Base-by-base conservation (phyloP, 2,113 vertebrate genomes). In the Carassius gibelio region DNA sequence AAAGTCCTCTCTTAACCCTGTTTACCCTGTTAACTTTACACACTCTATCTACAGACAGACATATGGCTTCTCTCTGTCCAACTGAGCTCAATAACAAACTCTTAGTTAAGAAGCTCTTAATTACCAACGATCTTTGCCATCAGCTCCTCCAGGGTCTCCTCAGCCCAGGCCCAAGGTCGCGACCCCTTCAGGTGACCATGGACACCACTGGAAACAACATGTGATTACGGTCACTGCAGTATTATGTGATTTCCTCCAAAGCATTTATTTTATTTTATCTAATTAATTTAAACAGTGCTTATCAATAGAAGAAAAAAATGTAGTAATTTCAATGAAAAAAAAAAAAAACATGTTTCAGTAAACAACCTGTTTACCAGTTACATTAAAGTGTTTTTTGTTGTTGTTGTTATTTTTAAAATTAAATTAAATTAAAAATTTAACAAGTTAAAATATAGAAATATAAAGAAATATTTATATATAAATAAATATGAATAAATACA, bases 71-170 rank as follows among this genome's bases (percentile, higher is more conserved):
- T 57, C 55, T 57, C 15, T 57, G 55, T 19, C n/a, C 30, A 11
- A 38, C 50, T 9, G 19, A 45, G 17, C 5, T 17, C 13, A 66
- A 2, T 66, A 15, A 36, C 26, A 62, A 59, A 59, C 19, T n/a
- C 19, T 45, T 19, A 59, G 5, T 8, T 14, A 42, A 2, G 30
- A 26, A 76, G 26, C n/a, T 64, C 19, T 38, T 74, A 96, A 80
- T 93, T 94, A 99, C 98, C 97, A 19, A 98, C 95, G 82, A 99
- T 76, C 4, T 95, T 91, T 1, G 93, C 93, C 97, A 99, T 98
- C 23, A 94, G 89, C 30, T 30, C 30, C 30, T 95, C 87, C 2
- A 99, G 87, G 86, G 91, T 95, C 78, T 99, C 95, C 0, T 99
- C 98, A 26, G 94, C 96, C 92, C 91, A 95, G 8, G 95, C 95